Evolutionary conservation across 2,888 invertebrate genomes (phyloP), one percentile per base, ranked within the genome.

Genomic region (Odontomyia ornata): DNA sequence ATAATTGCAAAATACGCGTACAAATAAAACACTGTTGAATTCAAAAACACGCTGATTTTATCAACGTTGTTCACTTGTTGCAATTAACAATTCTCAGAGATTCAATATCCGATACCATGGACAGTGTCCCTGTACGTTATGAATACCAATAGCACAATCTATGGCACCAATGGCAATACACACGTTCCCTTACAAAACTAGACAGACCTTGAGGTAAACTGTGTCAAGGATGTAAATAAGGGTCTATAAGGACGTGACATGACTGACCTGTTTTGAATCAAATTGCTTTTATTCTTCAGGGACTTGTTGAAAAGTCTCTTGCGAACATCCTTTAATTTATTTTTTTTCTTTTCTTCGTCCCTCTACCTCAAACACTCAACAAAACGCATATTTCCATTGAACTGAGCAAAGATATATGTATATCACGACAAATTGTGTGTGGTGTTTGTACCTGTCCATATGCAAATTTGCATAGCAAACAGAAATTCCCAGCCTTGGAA

Each of bases 201-300:
- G 15, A 13, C 57, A 60, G 21, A 25, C 57, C 57, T 36, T 36
- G 11, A 21, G 7, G 57, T 25, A 21, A 60, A 60, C 23, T 60
- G 23, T 60, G 57, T 60, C 57, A 60, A 60, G 57, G 57, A 60
- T 60, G 57, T 18, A 60, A 60, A 60, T 60, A 60, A 60, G 57
- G 57, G 57, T 18, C 57, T 9, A 23, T 23, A 21, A 60, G 57
- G 57, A 60, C 57, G 57, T 60, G 57, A 60, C 57, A 60, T 13
- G 7, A 60, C 57, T 60, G 57, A 60, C 57, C 57, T 23, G 57
- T 60, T 60, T 60, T 1, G 4, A 21, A 60, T 60, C 52, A 52
- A n/a, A 52, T 52, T 52, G 15, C 3, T 15, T 52, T 18, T 52
- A 15, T 52, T 60, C 23, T 23, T 11, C 25, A 23, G 57, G 52